Conservation (phyloP, 2,888 invertebrate species). For the Hypolimnas misippus region DNA sequence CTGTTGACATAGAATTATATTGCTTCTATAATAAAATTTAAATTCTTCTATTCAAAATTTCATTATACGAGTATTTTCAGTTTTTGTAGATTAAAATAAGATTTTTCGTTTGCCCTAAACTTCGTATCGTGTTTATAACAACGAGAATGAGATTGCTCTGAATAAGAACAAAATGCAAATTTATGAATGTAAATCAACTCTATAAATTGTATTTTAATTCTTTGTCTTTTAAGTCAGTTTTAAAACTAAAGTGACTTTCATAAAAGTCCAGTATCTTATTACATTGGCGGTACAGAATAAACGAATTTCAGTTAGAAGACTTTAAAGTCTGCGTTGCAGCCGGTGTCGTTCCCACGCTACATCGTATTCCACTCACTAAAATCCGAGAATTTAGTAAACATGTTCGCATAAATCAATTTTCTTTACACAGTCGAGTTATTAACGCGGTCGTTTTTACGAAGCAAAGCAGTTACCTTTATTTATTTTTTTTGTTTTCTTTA, state of each 20-base stretch:
- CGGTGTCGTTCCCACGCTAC: slow-evolving; percentile 46
- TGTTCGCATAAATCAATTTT: slow-evolving; percentile 73
- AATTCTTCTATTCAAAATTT: too few species aligned
- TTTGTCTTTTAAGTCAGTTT: slow-evolving; percentile 11
- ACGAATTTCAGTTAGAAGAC: slow-evolving; percentile 43
- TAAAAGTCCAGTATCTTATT: slow-evolving; percentile 41
- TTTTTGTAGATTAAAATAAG: background rate
- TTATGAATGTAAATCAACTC: slow-evolving; percentile 17
- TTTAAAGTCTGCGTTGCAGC: slow-evolving; percentile 44
- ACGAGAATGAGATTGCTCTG: background rate
- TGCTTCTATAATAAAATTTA: too few species aligned
- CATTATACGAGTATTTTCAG: too few species aligned
- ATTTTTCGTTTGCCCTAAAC: background rate
- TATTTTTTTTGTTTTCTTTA: slow-evolving; percentile 20
- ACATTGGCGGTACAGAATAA: slow-evolving; percentile 43
- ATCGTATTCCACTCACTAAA: slow-evolving; percentile 63
- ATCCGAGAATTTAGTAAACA: slow-evolving; percentile 67
- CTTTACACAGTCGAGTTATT: slow-evolving; percentile 67
- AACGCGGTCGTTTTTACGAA: slow-evolving; percentile 49
- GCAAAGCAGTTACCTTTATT: slow-evolving; percentile 21
- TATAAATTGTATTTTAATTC: slow-evolving; percentile 4
- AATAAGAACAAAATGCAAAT: background rate
- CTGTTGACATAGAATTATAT: background rate
- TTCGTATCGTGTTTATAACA: background rate
- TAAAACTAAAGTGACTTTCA: slow-evolving; percentile 31